Evolutionary conservation across 2,888 invertebrate species (phyloP), one percentile per base, ranked within the genome.

Genomic region (Eucera pruinosa): DNA sequence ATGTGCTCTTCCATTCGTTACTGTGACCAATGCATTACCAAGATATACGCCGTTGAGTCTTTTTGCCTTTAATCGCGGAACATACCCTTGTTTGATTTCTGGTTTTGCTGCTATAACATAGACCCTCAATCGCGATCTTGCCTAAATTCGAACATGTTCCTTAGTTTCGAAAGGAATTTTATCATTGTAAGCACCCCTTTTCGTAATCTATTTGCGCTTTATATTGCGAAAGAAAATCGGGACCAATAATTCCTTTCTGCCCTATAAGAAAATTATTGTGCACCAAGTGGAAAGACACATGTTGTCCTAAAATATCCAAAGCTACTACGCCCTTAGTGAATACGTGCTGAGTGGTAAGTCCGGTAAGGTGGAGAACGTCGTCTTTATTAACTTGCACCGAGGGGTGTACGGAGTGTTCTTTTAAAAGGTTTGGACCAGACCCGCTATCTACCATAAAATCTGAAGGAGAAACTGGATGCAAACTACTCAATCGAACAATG

Each of bases 371-470:
- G 20, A 55, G 55, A 20, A 55, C 23, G 36, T 55, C 55, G 6
- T 23, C 20, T 39, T 15, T 7, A 55, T 55, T 15, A 13, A 55
- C 18, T 39, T 20, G 1, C 13, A 36, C 3, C 6, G 55, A 55
- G 18, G 55, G 15, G 18, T 55, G 4, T 13, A 55, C 13, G 1
- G 55, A 55, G 7, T 36, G 55, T 5, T 13, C n/a, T n/a, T 55
- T 55, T 0, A 55, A 18, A 11, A 55, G 39, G 39, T 55, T 55
- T 7, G 55, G 36, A 23, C 39, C 55, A 11, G 55, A 55, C 20
- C 55, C 55, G 2, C 55, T 55, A 36, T 55, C 55, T 2, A 39
- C 13, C 55, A 55, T 55, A 11, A 39, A 55, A 20, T 55, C 18
- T 18, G 55, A 39, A 20, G 55, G 5, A 18, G 39, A 55, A 55